Conservation (phyloP, 2,888 invertebrate species). For the Drosophila ochracea region DNA sequence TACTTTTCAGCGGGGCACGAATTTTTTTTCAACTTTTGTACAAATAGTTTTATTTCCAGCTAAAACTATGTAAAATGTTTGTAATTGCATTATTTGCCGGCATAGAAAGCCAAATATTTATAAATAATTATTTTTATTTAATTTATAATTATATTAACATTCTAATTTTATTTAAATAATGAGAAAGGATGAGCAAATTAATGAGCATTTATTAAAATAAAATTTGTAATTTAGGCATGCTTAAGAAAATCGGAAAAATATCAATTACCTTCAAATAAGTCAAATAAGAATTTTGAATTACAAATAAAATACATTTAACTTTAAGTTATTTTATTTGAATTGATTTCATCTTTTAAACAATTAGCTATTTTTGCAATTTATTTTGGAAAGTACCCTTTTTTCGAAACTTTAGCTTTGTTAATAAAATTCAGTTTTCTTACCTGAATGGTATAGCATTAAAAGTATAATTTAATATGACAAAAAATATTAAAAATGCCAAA, state of each 20-base stretch:
- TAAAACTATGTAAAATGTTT: neutral
- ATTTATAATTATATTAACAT: neutral
- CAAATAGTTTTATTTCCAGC: neutral
- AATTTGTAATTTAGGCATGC: neutral
- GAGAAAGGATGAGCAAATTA: neutral
- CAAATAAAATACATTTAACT: neutral
- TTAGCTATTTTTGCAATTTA: neutral
- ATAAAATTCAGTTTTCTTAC: neutral
- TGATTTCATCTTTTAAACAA: neutral
- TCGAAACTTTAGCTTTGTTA: neutral
- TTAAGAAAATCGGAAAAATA: neutral
- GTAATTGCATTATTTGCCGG: neutral
- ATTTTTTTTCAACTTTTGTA: neutral
- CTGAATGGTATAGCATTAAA: neutral
- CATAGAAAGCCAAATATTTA: neutral
- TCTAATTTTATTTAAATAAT: neutral
- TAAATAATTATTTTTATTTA: neutral
- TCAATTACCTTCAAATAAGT: neutral
- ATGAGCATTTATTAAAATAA: neutral
- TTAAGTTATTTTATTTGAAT: neutral
- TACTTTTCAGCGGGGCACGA: conserved; percentile 27
- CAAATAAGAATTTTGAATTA: neutral
- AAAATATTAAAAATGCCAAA: neutral
- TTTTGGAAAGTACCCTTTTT: neutral
- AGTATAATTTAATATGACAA: too few species aligned